Evolutionary conservation across 2,888 invertebrate species (phyloP), one percentile per base, ranked within the genome.

Genomic region (Drosophila anomalata): DNA sequence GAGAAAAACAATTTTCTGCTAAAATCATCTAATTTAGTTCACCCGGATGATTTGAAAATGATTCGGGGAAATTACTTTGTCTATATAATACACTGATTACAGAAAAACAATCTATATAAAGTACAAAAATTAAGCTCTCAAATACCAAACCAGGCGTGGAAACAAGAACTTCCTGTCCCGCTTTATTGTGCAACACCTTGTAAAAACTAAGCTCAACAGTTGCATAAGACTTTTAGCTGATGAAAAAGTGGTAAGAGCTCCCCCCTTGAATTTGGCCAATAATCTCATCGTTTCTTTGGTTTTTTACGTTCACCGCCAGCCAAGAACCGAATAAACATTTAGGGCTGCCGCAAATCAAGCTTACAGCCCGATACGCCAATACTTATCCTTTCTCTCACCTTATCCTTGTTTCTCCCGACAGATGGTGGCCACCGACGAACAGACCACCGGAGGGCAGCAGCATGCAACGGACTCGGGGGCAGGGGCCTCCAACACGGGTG

Each of bases 391-490:
- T 26, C 48, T 47, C 29, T 31, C 29, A 60, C 39, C 29, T 31
- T 60, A 7, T 12, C 11, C 29, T 2, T 6, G 24, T 39, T 46
- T 22, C 44, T 8, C 26, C 46, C 67, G 71, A 41, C 92, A 96
- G 97, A 96, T 97, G 96, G 96, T 96, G 93, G 95, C 96, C 90
- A 94, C 96, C 78, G 96, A 96, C 90, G 95, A 96, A 79, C 81
- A 87, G 86, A 59, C 71, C 59, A 91, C 94, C 70, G 93, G 93
- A 88, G 91, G 94, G 78, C 91, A 93, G 66, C 91, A 89, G 42
- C 90, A 90, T 81, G 83, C 90, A 59, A 81, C 90, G 58, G 91
- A 91, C 73, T 83, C 90, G 14, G 90, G 91, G 67, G 96, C 96
- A 33, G 83, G 87, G 20, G 73, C 83, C 68, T 81, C 87, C 29